Conservation (phyloP, 1,140 invertebrate species). For the Gryon sp. region DNA sequence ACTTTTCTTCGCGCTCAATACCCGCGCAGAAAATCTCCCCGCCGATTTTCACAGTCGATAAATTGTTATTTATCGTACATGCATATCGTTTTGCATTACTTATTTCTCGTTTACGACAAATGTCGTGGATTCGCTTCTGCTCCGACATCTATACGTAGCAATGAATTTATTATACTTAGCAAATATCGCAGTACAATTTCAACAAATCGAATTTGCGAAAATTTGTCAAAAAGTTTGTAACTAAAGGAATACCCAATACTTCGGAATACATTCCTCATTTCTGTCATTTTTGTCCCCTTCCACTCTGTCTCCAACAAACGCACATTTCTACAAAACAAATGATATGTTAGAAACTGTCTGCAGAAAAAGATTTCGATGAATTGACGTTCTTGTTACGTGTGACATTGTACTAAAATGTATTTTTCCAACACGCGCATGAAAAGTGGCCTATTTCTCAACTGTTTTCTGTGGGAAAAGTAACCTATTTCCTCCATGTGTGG, state of each 20-base stretch:
- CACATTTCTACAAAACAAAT: constrained; percentile 46
- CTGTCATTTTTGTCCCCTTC: too few species aligned
- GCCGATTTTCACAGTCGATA: constrained; percentile 53
- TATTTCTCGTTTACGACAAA: constrained; percentile 40
- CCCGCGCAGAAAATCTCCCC: constrained; percentile 17
- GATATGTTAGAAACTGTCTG: too few species aligned
- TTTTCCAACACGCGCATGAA: too few species aligned
- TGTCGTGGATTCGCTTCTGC: constrained; percentile 30
- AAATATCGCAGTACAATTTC: constrained; percentile 36
- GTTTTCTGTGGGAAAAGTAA: too few species aligned
- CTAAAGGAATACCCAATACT: constrained; percentile 32
- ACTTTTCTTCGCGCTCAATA: constrained; percentile 44
- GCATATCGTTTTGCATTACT: constrained; percentile 30
- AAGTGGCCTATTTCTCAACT: too few species aligned
- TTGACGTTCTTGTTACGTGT: too few species aligned
- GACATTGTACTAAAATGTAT: too few species aligned
- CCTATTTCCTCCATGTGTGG: too few species aligned
- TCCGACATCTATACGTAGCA: constrained; percentile 29
- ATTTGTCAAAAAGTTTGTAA: constrained; percentile 38
- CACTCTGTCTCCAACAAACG: too few species aligned
- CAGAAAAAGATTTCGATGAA: too few species aligned
- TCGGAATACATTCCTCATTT: constrained; percentile 35
- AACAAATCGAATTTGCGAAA: constrained; percentile 49
- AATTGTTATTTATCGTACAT: constrained; percentile 53
- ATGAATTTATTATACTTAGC: constrained; percentile 55